Evolutionary conservation across 2,888 invertebrate species (phyloP), one percentile per base, ranked within the genome.

Genomic region (Orchesellides sinensis): DNA sequence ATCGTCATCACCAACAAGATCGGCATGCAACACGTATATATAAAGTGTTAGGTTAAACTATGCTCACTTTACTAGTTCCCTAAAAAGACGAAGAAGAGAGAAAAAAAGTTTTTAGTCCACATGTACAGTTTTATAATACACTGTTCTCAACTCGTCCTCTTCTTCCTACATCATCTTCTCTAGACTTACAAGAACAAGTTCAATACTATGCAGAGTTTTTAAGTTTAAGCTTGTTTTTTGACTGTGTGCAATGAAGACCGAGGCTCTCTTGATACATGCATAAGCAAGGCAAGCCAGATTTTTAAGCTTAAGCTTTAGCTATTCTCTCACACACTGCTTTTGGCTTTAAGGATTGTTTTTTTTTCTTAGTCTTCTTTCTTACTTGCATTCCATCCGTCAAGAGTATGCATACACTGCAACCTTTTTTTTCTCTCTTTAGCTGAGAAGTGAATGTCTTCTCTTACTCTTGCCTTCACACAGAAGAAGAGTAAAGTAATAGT

Each of bases 371-470:
- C 10, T 40, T 45, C 27, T 17, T n/a, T 27, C 19, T 23, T 45
- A 47, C 61, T n/a, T 74, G 74, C 74, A 74, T 74, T 74, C 74
- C 74, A 74, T 74, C 54, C 74, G 74, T 74, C 74, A 65, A 27
- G 59, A 19, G 52, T 65, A 54, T 45, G 65, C 19, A 40, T 21
- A 65, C 0, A n/a, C 29, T 68, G 21, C 45, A 19, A 63, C 52
- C 40, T 54, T 35, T 54, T 54, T 45, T 54, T 61, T 32, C 29
- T 45, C 59, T 27, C 23, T 21, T 25, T 56, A 45, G 40, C 21
- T 59, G n/a, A 25, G 25, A 73, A 61, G 61, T 49, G 49, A 73
- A 45, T 29, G 61, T 29, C 63, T 72, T 74, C 63, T 61, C 61
- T 59, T 35, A 21, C 63, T 74, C 49, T 32, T 54, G 27, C 27